Conservation (phyloP, 64 coral and sea anemone genomes). For the Acropora yongei region DNA sequence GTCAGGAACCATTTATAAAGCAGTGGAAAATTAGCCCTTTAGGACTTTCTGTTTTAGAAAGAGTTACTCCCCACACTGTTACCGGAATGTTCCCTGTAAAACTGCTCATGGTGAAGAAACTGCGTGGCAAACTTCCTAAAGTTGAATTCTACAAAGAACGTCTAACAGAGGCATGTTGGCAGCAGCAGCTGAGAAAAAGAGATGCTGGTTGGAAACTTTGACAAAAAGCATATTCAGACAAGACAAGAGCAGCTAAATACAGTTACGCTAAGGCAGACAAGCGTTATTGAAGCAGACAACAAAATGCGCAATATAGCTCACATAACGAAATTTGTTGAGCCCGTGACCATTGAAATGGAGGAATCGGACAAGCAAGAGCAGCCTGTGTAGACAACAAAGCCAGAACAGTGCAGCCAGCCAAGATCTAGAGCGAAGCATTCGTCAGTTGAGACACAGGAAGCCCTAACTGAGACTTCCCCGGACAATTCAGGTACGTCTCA, state of each 20-base stretch:
- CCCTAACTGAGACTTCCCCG: no score
- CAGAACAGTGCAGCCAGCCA: no score
- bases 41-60: background rate
- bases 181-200: slow-evolving; percentile 64
- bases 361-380: no score
- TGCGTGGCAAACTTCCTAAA: background rate
- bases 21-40: background rate
- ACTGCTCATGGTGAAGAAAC: background rate
- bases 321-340: no score
- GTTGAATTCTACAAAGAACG: background rate
- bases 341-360: no score
- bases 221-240: slow-evolving; percentile 61
- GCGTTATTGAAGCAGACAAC: slow-evolving; percentile 65
- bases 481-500: no score
- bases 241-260: slow-evolving; percentile 30
- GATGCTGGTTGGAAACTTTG: slow-evolving; percentile 53
- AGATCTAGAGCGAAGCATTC: no score
- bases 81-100: background rate
- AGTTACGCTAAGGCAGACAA: slow-evolving; percentile 12
- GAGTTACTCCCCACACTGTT: background rate
- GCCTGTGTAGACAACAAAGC: no score
- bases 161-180: slow-evolving; percentile 67
- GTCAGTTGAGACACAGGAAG: no score
- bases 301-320: slow-evolving; percentile 27
- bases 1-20: slow-evolving; percentile 52